Base-by-base conservation (phyloP, 2,113 vertebrate genomes). In the Engraulis encrasicolus region DNA sequence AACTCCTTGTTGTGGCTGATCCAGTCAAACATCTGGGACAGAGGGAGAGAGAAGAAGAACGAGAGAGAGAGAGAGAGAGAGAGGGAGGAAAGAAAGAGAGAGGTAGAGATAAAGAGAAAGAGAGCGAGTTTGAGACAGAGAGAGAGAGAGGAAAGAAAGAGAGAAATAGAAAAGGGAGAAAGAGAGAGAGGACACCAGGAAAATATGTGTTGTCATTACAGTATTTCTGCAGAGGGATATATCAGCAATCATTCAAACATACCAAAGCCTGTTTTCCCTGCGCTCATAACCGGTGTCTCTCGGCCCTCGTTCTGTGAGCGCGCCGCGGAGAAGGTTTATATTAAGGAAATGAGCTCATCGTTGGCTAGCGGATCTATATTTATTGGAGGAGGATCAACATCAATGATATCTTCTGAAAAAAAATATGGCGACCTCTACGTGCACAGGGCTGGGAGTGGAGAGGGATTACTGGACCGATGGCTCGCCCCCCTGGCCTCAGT, bases 1-100 rank as follows among this genome's bases (percentile, higher is more conserved):
- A 99, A 85, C 52, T 99, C 97, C 85, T 99, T 99, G 92, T 99
- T 99, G 97, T 99, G 98, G 91, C 96, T 97, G 96, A 99, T 99
- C 98, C 98, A 99, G 93, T 99, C 98, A 0, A 99, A 99, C 98
- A 99, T 99, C 98, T 99, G 89, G 77, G 90, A 61, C 5, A 86
- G 34, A 81, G 81, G 78, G 20, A 81, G 27, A n/a, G n/a, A n/a
- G n/a, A n/a, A n/a, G n/a, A n/a, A n/a, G n/a, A n/a, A n/a, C n/a
- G n/a, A n/a, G n/a, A n/a, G n/a, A n/a, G n/a, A n/a, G n/a, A n/a
- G n/a, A n/a, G n/a, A n/a, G n/a, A n/a, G n/a, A n/a, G n/a, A n/a
- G n/a, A n/a, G n/a, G n/a, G n/a, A n/a, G n/a, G n/a, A n/a, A n/a
- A n/a, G n/a, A n/a, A n/a, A n/a, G n/a, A n/a, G n/a, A n/a, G n/a